Conservation (phyloP, 2,797 vertebrate genomes). For the Esox lucius region DNA sequence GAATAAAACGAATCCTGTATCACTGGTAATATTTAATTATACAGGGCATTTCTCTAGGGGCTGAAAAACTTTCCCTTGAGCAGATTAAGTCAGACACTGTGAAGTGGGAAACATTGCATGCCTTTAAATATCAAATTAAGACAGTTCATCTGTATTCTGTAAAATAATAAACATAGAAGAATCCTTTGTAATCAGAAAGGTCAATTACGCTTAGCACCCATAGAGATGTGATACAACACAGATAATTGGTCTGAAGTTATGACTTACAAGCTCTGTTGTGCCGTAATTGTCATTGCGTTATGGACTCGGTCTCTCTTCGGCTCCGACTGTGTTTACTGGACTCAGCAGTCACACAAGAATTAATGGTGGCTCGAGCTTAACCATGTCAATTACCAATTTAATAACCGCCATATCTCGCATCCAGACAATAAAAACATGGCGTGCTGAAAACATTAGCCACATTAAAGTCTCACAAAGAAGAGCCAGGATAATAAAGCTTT, state of each 20-base stretch:
- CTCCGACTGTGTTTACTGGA: background rate
- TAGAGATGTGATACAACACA: background rate
- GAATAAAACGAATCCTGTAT: no score
- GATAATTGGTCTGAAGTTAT: background rate
- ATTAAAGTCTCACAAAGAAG: slow-evolving; percentile 35
- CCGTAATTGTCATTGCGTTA: background rate
- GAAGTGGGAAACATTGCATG: no score
- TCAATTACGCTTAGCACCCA: background rate
- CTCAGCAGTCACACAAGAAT: background rate
- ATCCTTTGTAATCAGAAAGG: background rate
- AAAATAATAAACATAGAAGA: background rate
- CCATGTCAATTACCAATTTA: slow-evolving; percentile 33
- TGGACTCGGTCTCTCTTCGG: background rate
- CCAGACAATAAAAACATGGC: slow-evolving; percentile 7
- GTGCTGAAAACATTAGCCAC: slow-evolving; percentile 24
- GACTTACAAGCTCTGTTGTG: background rate
- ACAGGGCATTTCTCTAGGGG: no score
- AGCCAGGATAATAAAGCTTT: slow-evolving; percentile 27
- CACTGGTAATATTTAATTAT: no score
- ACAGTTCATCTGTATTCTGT: background rate
- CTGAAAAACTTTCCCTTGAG: no score
- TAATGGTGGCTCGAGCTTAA: background rate
- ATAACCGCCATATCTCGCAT: slow-evolving; percentile 39
- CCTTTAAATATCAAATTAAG: no score
- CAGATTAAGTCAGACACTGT: no score